Evolutionary conservation across 2,888 invertebrate species (phyloP).

Genomic region (Phaedon cochleariae): DNA sequence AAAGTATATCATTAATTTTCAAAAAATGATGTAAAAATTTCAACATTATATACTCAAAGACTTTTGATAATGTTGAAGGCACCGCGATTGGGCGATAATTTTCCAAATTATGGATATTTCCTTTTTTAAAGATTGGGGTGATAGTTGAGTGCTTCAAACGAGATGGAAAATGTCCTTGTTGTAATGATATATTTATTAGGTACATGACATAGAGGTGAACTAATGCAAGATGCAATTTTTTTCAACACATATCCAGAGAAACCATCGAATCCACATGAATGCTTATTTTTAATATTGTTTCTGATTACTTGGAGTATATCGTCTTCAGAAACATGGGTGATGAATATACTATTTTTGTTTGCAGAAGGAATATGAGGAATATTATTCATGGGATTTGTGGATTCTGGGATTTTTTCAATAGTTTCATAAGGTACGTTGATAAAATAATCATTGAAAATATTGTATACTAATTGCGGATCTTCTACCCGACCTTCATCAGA

Average conservation of each 20-base stretch:
- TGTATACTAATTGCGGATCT: too few relatives aligned
- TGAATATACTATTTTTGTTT: too few relatives aligned
- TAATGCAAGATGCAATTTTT: not conserved
- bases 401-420: too few relatives aligned
- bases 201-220: not conserved
- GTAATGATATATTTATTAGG: slow-evolving; percentile 8
- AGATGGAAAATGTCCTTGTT: slow-evolving; percentile 10
- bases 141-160: not conserved
- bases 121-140: not conserved
- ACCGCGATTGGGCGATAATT: slow-evolving; percentile 10
- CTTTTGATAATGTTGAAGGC: slow-evolving; percentile 1
- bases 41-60: slow-evolving; percentile 9
- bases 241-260: not conserved
- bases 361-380: too few relatives aligned
- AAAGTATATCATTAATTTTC: slow-evolving; percentile 5
- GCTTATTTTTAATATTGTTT: too few relatives aligned
- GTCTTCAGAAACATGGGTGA: too few relatives aligned
- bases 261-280: not conserved
- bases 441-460: too few relatives aligned
- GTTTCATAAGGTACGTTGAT: too few relatives aligned
- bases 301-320: too few relatives aligned
- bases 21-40: slow-evolving; percentile 6
- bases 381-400: too few relatives aligned
- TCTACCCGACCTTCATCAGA: too few relatives aligned
- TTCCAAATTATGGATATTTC: slow-evolving; percentile 1